A percentile compares a stretch with the other conserved stretches of the same genome.
These are phyloP conservation scores for Monochamus alternatus DNA, from an alignment of 2,888 invertebrate genomes.

Conservation along the genomic window DNA sequence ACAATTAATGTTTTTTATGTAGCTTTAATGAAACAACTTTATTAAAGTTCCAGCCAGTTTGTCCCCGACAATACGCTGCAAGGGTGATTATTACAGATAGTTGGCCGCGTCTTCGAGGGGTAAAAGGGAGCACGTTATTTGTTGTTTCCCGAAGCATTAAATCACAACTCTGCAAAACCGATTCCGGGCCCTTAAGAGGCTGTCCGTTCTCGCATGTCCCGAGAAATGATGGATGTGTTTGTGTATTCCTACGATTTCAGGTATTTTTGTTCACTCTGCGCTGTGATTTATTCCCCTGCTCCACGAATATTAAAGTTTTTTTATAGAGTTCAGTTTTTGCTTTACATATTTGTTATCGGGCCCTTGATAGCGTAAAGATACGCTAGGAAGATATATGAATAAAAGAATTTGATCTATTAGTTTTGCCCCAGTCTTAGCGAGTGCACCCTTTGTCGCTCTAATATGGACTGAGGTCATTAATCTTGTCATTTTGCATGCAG, in stretches of 20 bases:
- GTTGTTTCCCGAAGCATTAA: slow-evolving; percentile 52
- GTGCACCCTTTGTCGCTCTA: slow-evolving; percentile 52
- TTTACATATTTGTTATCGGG: slow-evolving; percentile 46
- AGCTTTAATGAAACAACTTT: too few species aligned
- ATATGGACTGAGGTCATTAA: slow-evolving; percentile 54
- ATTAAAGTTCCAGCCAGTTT: not conserved
- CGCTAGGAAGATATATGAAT: slow-evolving; percentile 48
- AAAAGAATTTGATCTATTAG: slow-evolving; percentile 58
- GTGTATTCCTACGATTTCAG: slow-evolving; percentile 61
- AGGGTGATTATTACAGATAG: slow-evolving; percentile 18
- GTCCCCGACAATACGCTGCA: not conserved
- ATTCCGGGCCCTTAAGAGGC: slow-evolving; percentile 55
- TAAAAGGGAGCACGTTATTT: slow-evolving; percentile 33
- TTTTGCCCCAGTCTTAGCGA: slow-evolving; percentile 51
- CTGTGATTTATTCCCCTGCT: slow-evolving; percentile 59
- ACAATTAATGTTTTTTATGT: too few species aligned
- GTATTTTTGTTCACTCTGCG: slow-evolving; percentile 57
- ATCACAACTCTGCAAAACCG: slow-evolving; percentile 45
- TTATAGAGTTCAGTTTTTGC: slow-evolving; percentile 48
- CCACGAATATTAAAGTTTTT: slow-evolving; percentile 58
- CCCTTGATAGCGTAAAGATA: slow-evolving; percentile 45
- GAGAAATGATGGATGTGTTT: slow-evolving; percentile 63
- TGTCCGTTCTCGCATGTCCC: slow-evolving; percentile 58
- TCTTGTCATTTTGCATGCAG: slow-evolving; percentile 52
- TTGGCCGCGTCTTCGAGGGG: slow-evolving; percentile 6